A percentile compares a stretch with the other conserved stretches of the same genome.
phyloP scores from a whole-genome alignment of 2,113 vertebrate species.

The Elaphurus davidianus region DNA sequence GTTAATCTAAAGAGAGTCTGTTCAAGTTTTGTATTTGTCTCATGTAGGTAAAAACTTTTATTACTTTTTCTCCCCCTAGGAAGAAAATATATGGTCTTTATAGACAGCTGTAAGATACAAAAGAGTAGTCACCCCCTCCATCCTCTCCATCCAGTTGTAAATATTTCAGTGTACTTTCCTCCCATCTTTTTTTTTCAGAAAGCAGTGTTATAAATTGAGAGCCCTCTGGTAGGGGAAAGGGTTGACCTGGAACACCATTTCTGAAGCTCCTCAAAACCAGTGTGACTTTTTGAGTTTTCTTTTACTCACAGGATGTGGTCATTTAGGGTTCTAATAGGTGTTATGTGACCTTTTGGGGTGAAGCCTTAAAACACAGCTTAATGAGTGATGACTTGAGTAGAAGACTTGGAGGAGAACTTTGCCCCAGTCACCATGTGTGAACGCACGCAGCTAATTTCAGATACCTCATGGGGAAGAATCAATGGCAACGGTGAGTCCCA shows the following conservation, averaged over 20 bases:
- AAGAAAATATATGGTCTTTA: background rate
- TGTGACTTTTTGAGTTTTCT: background rate
- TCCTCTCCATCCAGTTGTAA: background rate
- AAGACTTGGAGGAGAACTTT: background rate
- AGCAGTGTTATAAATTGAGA: conserved; percentile 16
- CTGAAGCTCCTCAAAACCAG: background rate
- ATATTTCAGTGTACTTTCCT: conserved; percentile 28
- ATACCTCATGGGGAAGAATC: background rate
- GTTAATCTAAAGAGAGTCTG: background rate
- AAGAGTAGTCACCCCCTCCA: background rate
- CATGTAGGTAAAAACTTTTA: background rate
- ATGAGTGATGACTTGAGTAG: background rate
- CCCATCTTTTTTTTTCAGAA: background rate
- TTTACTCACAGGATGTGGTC: background rate
- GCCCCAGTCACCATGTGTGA: background rate
- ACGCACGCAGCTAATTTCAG: background rate
- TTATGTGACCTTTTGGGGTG: background rate
- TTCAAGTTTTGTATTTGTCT: background rate
- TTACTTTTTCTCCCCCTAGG: background rate
- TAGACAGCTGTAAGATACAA: conserved; percentile 22
- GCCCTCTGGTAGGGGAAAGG: background rate
- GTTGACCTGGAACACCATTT: background rate
- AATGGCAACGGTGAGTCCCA: conserved; percentile 45
- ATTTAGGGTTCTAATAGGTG: background rate
- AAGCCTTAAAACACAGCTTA: background rate